Base-by-base conservation (phyloP, 1,140 invertebrate species). In the Drosophila santomea region DNA sequence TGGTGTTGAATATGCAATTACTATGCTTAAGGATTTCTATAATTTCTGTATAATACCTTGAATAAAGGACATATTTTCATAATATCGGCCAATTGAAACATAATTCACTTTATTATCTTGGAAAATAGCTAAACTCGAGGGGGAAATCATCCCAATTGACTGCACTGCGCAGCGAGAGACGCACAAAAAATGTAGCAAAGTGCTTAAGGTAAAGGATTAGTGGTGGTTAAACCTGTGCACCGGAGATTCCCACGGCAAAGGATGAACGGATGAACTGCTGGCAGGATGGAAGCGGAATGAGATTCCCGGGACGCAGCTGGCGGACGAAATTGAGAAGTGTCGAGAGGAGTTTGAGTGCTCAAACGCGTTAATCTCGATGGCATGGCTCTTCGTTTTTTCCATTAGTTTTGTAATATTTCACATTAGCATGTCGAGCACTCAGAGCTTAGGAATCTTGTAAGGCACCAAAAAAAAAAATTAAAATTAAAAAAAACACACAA, bases 341-440 rank as follows among this genome's bases (percentile, higher is more conserved):
- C 59, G 56, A 78, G 45, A 67, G 61, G 43, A 67, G 58, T 55
- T 66, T 62, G 50, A 82, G 79, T 71, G 79, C 80, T 89, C 57
- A 56, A 68, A 69, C 62, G 51, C 74, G 80, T 64, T 79, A 83
- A 89, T 77, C 76, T 80, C 74, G 76, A 89, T 89, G 76, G 72
- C 62, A 45, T 20, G 43, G 43, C 66, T 76, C 43, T 57, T 10
- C 45, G 41, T 52, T 74, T 80, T 89, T 80, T 78, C 61, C 82
- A 48, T 75, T 74, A 73, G 60, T 89, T 89, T 83, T 89, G 60
- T 84, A 60, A 80, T 84, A 84, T 84, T 77, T 88, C 77, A 83
- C 60, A 71, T 78, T 74, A 80, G 69, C 68, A 82, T 77, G 45
- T 51, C 44, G 60, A 43, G 62, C 58, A 64, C 63, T 69, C 51